Evolutionary conservation across 2,113 vertebrate species (phyloP).

Genomic region (Bambusicola thoracicus): DNA sequence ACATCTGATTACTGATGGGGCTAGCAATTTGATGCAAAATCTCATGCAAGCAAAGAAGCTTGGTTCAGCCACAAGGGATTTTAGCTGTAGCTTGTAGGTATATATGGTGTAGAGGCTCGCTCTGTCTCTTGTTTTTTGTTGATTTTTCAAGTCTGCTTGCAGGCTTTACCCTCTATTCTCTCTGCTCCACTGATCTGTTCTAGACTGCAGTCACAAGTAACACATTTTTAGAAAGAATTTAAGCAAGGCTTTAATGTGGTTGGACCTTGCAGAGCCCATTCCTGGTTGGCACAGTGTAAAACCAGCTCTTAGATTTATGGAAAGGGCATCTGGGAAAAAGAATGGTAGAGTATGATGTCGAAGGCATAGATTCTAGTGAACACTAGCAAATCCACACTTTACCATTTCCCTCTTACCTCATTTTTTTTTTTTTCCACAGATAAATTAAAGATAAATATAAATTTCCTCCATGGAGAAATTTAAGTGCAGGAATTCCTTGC

Average conservation of each 20-base stretch:
- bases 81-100: not conserved
- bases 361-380: not conserved
- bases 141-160: not conserved
- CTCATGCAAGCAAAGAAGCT: not conserved
- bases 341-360: not conserved
- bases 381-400: not conserved
- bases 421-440: not conserved
- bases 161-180: not conserved
- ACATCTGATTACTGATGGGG: not conserved
- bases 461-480: not conserved
- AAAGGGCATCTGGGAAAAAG: not conserved
- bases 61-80: not conserved
- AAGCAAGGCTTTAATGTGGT: not conserved
- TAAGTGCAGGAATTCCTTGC: not conserved
- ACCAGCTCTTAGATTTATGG: not conserved
- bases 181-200: fast-evolving
- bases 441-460: not conserved
- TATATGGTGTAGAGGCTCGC: not conserved
- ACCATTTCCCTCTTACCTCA: not conserved
- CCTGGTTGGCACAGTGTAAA: not conserved
- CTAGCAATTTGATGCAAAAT: not conserved
- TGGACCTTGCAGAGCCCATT: not conserved
- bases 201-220: not conserved
- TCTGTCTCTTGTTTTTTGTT: not conserved
- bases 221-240: not conserved